Percentiles rank a stretch among this genome's conserved stretches.
phyloP scores from a whole-genome alignment of 2,888 invertebrate genomes.

The Iphiclides podalirius region DNA sequence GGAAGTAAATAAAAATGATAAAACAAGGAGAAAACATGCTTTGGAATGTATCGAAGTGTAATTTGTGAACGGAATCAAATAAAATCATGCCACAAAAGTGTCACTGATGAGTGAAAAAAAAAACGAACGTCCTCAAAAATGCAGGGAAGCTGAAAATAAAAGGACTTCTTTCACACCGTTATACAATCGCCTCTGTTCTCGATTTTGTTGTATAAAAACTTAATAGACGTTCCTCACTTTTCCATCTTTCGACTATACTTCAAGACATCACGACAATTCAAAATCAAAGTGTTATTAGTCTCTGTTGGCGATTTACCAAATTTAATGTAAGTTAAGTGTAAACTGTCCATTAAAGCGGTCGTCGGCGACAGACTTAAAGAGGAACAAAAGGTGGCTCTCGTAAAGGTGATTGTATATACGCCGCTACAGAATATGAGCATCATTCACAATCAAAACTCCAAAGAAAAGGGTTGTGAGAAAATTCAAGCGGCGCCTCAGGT shows the following conservation, averaged over 20 bases:
- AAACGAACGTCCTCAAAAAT: constrained; percentile 32
- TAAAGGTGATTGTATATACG: constrained; percentile 15
- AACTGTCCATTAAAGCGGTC: too few relatives aligned
- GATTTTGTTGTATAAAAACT: too few relatives aligned
- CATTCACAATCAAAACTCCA: constrained; percentile 37
- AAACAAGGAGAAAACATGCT: constrained; percentile 67
- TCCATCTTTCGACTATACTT: too few relatives aligned
- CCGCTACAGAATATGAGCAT: constrained; percentile 9
- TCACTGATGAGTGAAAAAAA: constrained; percentile 31
- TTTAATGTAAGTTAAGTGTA: too few relatives aligned
- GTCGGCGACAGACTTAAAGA: too few relatives aligned
- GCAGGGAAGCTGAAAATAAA: constrained; percentile 50
- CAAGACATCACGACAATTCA: too few relatives aligned
- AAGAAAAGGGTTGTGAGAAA: constrained; percentile 37
- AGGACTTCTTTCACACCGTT: constrained; percentile 32
- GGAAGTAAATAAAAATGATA: constrained; percentile 32
- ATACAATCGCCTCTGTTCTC: constrained; percentile 42
- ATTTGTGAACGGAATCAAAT: constrained; percentile 23
- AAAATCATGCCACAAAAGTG: constrained; percentile 46
- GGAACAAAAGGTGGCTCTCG: too few relatives aligned
- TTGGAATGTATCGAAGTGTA: constrained; percentile 38
- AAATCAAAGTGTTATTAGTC: too few relatives aligned
- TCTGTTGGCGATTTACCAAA: too few relatives aligned
- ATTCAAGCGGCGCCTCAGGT: constrained; percentile 52
- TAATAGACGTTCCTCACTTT: too few relatives aligned